These are phyloP conservation scores for Augiades crinisus DNA, from an alignment of 2,888 invertebrate genomes.

Conservation along the genomic window DNA sequence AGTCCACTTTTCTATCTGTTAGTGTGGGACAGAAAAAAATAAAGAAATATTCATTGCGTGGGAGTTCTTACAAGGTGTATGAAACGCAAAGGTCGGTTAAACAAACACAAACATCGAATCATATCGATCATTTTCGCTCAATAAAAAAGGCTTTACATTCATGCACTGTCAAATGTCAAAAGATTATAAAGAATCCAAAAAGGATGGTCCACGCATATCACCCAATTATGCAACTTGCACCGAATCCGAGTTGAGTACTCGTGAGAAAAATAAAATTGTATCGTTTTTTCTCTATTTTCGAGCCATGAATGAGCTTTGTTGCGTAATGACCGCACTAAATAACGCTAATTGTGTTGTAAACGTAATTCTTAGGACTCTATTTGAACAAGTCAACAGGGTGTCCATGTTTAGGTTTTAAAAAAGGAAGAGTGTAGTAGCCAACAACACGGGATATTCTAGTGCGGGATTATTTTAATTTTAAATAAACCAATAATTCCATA, in stretches of 20 bases:
- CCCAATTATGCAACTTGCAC: slow-evolving; percentile 21
- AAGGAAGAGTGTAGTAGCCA: no score
- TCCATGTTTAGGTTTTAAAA: background rate
- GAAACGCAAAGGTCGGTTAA: slow-evolving; percentile 48
- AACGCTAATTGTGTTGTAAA: slow-evolving; percentile 68
- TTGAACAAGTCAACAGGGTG: slow-evolving; percentile 40
- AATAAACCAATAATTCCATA: no score
- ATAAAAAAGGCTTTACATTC: slow-evolving; percentile 47
- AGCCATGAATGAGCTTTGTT: slow-evolving; percentile 64
- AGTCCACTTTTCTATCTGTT: background rate
- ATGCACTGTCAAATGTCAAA: slow-evolving; percentile 41
- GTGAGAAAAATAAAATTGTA: slow-evolving; percentile 51
- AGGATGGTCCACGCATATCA: background rate
- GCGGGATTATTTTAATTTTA: no score
- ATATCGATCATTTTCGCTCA: slow-evolving; percentile 63
- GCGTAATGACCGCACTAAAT: slow-evolving; percentile 70
- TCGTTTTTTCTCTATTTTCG: slow-evolving; percentile 40
- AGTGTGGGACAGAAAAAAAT: background rate
- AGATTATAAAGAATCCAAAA: slow-evolving; percentile 12
- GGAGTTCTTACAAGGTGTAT: slow-evolving; percentile 54
- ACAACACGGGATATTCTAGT: no score
- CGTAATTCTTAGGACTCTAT: slow-evolving; percentile 44
- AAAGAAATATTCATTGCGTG: slow-evolving; percentile 43
- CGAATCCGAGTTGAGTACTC: slow-evolving; percentile 34
- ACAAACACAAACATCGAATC: slow-evolving; percentile 68